A percentile compares a stretch with the other conserved stretches of the same genome.
Conservation (phyloP, 2,113 vertebrate species). For the Hassar affinis region DNA sequence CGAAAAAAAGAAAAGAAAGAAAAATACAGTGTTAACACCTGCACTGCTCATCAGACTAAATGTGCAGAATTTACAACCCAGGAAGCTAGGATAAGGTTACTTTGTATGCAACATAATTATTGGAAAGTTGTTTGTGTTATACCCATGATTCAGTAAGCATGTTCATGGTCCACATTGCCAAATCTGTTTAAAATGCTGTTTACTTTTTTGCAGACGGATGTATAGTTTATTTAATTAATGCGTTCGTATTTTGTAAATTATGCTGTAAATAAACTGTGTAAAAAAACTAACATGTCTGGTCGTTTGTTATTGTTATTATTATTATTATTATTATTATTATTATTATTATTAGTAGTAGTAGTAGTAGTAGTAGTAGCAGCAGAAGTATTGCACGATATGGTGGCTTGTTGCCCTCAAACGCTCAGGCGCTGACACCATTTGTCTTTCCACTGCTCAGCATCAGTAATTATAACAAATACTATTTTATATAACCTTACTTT, state of each 20-base stretch:
- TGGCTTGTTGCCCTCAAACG: background rate
- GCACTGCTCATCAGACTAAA: background rate
- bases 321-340: slow-evolving; percentile 22
- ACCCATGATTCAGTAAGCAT: background rate
- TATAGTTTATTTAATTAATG: slow-evolving; percentile 51
- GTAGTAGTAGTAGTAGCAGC: too few relatives aligned
- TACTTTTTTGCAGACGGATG: slow-evolving; percentile 24
- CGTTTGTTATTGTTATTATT: background rate
- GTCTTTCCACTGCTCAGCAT: background rate
- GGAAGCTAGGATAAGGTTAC: background rate
- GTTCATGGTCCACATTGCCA: background rate
- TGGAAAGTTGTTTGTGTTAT: background rate
- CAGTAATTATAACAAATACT: background rate
- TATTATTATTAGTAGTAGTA: too few relatives aligned
- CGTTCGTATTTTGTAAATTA: slow-evolving; percentile 48
- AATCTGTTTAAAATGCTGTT: background rate
- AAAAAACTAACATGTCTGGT: slow-evolving; percentile 3
- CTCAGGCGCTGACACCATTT: background rate
- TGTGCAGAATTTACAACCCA: background rate
- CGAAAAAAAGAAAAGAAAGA: too few relatives aligned
- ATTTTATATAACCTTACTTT: too few relatives aligned
- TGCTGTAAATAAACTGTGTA: slow-evolving; percentile 44
- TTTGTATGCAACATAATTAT: background rate
- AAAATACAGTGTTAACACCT: background rate
- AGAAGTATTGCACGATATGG: background rate